Base-by-base conservation (phyloP, 2,888 invertebrate genomes). In the Synanthedon tipuliformis region DNA sequence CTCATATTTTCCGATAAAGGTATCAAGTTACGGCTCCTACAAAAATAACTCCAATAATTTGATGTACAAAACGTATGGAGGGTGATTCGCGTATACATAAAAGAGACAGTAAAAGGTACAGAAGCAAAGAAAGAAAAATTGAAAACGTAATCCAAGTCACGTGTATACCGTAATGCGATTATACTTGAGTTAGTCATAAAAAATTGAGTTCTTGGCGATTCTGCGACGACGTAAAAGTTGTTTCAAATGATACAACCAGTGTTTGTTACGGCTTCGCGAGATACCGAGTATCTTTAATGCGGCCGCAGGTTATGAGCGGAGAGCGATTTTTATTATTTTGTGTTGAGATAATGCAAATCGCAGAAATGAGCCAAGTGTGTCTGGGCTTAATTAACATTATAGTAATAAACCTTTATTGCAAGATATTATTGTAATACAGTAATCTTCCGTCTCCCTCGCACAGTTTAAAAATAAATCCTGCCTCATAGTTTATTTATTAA, bases 111-210 rank as follows among this genome's bases (percentile, higher is more conserved):
- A 49, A 49, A 49, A 49, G 16, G 49, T 18, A 49, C 11, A 11
- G 49, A 45, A 16, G 12, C 3, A 15, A 13, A 49, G 16, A 23
- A 12, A 23, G 12, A 49, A 23, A 23, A 49, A 49, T 49, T 49
- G 49, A 49, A 49, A 49, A 49, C 23, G 16, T 18, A 49, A 49
- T 49, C 49, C 49, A 23, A 49, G 49, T 49, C 49, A 49, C 56
- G 54, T 52, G 13, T 23, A 50, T 41, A 15, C 23, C 48, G 40
- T 56, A 57, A 59, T 57, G 54, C 55, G 59, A 59, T 60, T 60
- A 59, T 54, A 55, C 48, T 55, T 51, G 50, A 53, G 54, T 57
- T 56, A 56, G 54, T 51, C 58, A 57, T 54, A 54, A 52, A 52
- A 27, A 15, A 49, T 50, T 13, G 48, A 41, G 41, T 41, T 45